Evolutionary conservation across 2,113 vertebrate species (phyloP), one percentile per base, ranked within the genome.

Genomic region (Rhinolophus ferrumequinum): DNA sequence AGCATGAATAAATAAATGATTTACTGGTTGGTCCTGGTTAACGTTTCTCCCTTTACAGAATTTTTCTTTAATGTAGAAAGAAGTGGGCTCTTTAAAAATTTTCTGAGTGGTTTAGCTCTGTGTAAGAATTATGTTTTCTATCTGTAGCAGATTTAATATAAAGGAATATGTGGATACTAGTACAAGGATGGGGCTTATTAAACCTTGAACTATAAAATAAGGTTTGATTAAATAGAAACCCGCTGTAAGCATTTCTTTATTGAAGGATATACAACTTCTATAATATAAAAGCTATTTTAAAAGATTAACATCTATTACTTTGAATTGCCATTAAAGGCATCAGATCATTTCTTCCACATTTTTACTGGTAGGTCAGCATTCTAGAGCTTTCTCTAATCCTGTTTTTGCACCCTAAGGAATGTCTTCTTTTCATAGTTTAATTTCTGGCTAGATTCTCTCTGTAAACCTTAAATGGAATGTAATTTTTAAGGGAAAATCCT

Each of bases 31-130:
- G 24, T 81, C 33, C 10, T 50, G 12, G 19, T 88, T 76, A 90
- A 72, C 50, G 14, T 50, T 50, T 75, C 11, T 58, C 15, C 1
- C 41, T 88, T 75, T 94, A 35, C 4, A 86, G 30, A 94, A 47
- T 82, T 83, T 94, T 88, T 88, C 56, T 64, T 89, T 93, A 92
- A 19, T 69, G 11, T 44, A 58, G 16, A 33, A 76, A 95, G 83
- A 88, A 38, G 62, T 44, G 21, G 26, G 33, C 47, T 62, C 41
- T 77, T 85, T 38, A 76, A 72, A 52, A 16, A 16, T 41, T 79
- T 89, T 73, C 64, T 62, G 13, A 90, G 28, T 92, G 92, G 15
- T 88, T 88, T 81, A 92, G 10, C 22, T 88, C 14, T 90, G 22
- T 66, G 12, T 52, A 83, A 87, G 19, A 79, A 82, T 84, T 54